These are phyloP conservation scores for Druon quercuslanigerum DNA, from an alignment of 1,140 invertebrate genomes.

Conservation along the genomic window DNA sequence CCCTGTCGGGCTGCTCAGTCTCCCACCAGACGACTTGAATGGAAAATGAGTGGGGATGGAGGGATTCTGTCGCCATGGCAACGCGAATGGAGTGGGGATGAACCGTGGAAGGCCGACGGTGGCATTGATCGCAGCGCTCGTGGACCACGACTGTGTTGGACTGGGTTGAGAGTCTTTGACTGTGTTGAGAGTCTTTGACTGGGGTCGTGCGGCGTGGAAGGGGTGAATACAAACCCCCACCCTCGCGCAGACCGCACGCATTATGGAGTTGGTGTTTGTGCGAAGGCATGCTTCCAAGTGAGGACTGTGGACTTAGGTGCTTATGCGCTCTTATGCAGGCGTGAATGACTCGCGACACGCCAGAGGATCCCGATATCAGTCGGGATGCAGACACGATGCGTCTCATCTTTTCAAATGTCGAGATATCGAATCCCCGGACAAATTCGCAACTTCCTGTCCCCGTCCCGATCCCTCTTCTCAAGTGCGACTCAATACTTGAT, in stretches of 20 bases:
- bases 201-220: conserved; percentile 59
- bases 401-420: conserved; percentile 27
- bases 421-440: background rate
- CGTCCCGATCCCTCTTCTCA: background rate
- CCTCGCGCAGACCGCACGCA: conserved; percentile 53
- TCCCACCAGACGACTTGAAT: conserved; percentile 59
- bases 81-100: conserved; percentile 58
- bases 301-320: conserved; percentile 66
- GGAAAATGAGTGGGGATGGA: conserved; percentile 53
- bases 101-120: conserved; percentile 63
- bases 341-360: conserved; percentile 63
- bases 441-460: conserved; percentile 4
- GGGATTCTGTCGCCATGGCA: conserved; percentile 71
- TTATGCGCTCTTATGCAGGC: conserved; percentile 61
- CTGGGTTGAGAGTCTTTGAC: conserved; percentile 43
- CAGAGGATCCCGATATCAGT: conserved; percentile 53
- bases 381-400: conserved; percentile 51
- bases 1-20: conserved; percentile 57
- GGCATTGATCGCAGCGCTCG: conserved; percentile 72
- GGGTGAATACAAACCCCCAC: conserved; percentile 65
- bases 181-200: too few species aligned
- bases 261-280: conserved; percentile 62
- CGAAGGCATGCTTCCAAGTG: conserved; percentile 64
- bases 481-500: background rate
- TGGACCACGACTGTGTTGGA: conserved; percentile 58